These are phyloP conservation scores for Siniperca obscura DNA, from an alignment of 2,797 vertebrate genomes.

Conservation along the genomic window DNA sequence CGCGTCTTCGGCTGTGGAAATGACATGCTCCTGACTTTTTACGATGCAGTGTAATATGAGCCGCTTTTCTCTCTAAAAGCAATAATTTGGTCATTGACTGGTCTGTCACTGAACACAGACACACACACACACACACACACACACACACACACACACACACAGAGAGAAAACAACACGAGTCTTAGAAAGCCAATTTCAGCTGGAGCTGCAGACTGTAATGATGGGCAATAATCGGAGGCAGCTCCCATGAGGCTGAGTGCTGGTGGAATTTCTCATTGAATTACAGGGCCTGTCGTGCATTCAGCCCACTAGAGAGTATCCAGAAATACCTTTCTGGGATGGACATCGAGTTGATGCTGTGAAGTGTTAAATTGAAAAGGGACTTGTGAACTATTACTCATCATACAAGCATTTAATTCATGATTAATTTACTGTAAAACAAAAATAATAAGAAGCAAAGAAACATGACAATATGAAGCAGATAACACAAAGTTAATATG, in stretches of 20 bases:
- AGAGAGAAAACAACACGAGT: slow-evolving; percentile 2
- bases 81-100: slow-evolving; percentile 15
- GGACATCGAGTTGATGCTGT: too few species aligned
- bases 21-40: neutral
- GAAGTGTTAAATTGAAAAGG: slow-evolving; percentile 6
- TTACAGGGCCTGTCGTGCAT: slow-evolving; percentile 7
- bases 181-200: slow-evolving; percentile 27
- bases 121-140: neutral
- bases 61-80: neutral
- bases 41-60: neutral
- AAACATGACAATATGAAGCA: neutral
- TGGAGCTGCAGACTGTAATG: slow-evolving; percentile 23
- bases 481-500: neutral
- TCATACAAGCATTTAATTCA: neutral
- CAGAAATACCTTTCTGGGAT: neutral
- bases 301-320: neutral
- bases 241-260: slow-evolving; percentile 8
- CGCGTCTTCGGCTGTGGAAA: neutral
- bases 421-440: neutral
- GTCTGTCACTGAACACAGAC: neutral
- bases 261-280: slow-evolving; percentile 9
- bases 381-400: neutral
- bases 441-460: neutral
- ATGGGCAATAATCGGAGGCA: slow-evolving; percentile 10
- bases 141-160: slow-evolving; percentile 6